Evolutionary conservation across 2,888 invertebrate genomes (phyloP), one percentile per base, ranked within the genome.

Genomic region (Pherbina coryleti): DNA sequence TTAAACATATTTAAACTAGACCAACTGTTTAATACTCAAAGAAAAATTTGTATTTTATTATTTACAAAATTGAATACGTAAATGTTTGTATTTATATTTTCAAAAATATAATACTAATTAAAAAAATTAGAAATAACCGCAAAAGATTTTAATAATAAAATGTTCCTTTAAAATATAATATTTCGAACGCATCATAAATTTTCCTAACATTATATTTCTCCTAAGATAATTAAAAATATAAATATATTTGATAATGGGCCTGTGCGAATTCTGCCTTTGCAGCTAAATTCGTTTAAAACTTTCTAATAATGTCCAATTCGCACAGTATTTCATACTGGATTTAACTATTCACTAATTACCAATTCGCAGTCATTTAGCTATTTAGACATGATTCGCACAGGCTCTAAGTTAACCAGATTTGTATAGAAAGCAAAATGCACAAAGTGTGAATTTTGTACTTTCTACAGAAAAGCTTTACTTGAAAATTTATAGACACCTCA

Each of bases 41-140:
- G 28, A 64, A 11, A 17, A 34, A 51, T 17, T 69, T 69, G 14
- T 64, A 22, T 69, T 69, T 69, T 69, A 69, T 69, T 69, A 37
- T 69, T 1, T 69, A 69, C 44, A 49, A 44, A 11, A 11, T 14
- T 17, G 8, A 22, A 49, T 25, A 49, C 34, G 37, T 66, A 64
- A 64, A 64, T 64, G 64, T 44, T 44, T 44, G 44, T 17, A 64
- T 69, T 22, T 51, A 69, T 69, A 69, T 69, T 69, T 49, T 17
- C 19, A 69, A 49, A 69, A 49, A 69, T 69, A 69, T 49, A 69
- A 69, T 44, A 69, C 69, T 69, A 69, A 37, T 49, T 44, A 22
- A 17, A 49, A 69, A 49, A 19, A 64, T 25, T 44, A 64, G n/a
- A 31, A 64, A 64, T 31, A 64, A 31, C 11, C 28, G 31, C 31